Evolutionary conservation across 2,888 invertebrate genomes (phyloP).

Genomic region (Euplagia quadripunctaria): DNA sequence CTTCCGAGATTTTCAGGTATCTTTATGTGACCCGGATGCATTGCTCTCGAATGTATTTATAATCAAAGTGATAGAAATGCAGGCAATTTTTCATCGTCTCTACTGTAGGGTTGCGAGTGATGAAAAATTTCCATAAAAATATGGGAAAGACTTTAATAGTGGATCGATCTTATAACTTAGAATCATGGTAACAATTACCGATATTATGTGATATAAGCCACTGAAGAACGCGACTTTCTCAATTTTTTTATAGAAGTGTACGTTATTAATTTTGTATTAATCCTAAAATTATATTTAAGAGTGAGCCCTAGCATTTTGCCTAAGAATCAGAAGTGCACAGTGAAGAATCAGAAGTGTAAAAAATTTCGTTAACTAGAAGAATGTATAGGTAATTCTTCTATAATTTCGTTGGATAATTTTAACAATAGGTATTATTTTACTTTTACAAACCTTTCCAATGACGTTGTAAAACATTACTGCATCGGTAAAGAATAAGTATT

Average conservation of each 20-base stretch:
- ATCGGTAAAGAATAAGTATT: no score
- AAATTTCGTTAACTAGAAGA: not conserved
- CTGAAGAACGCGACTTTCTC: no score
- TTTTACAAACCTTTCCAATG: no score
- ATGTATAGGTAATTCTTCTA: not conserved
- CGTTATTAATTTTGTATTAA: not conserved
- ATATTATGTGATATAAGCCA: no score
- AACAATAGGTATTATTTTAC: not conserved
- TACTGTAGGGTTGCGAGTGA: not conserved
- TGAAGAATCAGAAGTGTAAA: slow-evolving; percentile 4
- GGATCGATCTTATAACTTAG: not conserved
- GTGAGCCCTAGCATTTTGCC: slow-evolving; percentile 7
- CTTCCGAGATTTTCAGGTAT: no score
- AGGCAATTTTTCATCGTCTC: not conserved
- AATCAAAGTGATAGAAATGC: not conserved
- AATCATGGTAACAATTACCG: no score
- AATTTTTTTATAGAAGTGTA: not conserved
- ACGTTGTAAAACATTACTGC: no score
- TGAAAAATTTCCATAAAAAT: not conserved
- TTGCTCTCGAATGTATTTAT: no score
- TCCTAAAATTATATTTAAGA: not conserved
- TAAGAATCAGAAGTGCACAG: slow-evolving; percentile 9
- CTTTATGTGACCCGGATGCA: no score
- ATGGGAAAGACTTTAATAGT: not conserved
- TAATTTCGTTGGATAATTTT: not conserved